Conservation (phyloP, 2,797 vertebrate genomes). For the Loris lydekkerianus region DNA sequence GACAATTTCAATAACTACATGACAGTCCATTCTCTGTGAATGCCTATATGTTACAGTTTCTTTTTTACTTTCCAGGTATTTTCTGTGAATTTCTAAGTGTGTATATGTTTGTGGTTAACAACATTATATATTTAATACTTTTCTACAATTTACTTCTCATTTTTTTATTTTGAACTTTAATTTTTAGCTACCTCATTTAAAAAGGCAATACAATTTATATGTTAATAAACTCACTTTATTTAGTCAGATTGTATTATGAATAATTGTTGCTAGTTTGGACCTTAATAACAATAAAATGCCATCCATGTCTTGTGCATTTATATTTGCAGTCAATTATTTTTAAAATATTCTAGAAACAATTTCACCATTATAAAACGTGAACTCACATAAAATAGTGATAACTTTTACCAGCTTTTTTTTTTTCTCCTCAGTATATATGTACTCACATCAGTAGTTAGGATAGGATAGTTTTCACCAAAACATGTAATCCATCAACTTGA, state of each 20-base stretch:
- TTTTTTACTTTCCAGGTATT: neutral
- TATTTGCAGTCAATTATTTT: neutral
- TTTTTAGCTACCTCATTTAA: neutral
- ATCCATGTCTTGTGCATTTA: neutral
- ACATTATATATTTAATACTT: neutral
- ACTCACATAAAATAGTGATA: neutral
- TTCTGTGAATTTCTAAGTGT: neutral
- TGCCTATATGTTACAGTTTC: neutral
- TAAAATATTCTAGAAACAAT: neutral
- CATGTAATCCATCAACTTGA: too few relatives aligned
- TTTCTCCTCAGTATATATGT: neutral
- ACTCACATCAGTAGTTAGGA: neutral
- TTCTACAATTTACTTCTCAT: neutral
- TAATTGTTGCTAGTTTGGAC: neutral
- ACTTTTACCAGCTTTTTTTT: neutral
- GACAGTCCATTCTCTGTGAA: neutral
- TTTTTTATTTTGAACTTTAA: neutral
- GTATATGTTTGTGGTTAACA: neutral
- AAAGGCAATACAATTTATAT: neutral
- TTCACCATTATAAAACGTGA: neutral
- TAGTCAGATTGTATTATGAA: neutral
- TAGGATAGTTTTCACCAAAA: neutral
- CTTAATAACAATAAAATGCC: too few relatives aligned
- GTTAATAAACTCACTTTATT: neutral
- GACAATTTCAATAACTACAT: neutral